A percentile compares a stretch with the other conserved stretches of the same genome.
Evolutionary conservation across 2,888 invertebrate genomes (phyloP).

Genomic region (Sepiola atlantica): DNA sequence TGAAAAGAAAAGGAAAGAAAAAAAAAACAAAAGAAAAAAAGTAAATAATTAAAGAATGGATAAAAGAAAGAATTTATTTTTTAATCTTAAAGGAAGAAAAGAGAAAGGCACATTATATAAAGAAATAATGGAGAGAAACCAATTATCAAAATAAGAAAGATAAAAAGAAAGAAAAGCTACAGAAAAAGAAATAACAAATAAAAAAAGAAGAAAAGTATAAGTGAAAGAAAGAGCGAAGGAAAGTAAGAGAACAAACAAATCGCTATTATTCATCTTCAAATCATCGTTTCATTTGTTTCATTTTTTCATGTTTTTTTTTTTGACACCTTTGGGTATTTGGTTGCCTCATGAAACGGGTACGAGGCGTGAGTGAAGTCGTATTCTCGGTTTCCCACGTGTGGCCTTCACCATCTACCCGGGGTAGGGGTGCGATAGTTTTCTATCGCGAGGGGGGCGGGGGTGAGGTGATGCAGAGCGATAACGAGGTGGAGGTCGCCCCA

Average conservation of each 20-base stretch:
- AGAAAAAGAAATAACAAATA: neutral
- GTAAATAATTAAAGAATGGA: too few species aligned
- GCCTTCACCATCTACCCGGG: neutral
- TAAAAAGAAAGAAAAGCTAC: neutral
- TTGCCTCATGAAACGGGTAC: neutral
- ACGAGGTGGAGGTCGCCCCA: neutral
- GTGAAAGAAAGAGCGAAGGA: neutral
- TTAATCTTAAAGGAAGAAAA: too few species aligned
- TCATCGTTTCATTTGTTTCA: too few species aligned
- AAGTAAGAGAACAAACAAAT: neutral
- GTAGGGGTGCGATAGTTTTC: neutral
- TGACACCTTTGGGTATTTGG: neutral
- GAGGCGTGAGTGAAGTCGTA: slow-evolving; percentile 2
- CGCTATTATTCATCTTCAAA: neutral
- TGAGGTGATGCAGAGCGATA: neutral
- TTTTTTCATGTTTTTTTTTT: too few species aligned
- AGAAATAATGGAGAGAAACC: too few species aligned
- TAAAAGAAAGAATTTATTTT: too few species aligned
- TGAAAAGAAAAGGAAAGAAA: too few species aligned
- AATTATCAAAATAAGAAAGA: neutral
- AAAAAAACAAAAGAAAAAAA: too few species aligned
- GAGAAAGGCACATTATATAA: too few species aligned
- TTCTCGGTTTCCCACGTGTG: neutral
- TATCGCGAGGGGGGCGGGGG: too few species aligned
- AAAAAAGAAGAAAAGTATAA: neutral